These are phyloP conservation scores for Limonius californicus DNA, from an alignment of 1,140 invertebrate genomes.

Conservation along the genomic window DNA sequence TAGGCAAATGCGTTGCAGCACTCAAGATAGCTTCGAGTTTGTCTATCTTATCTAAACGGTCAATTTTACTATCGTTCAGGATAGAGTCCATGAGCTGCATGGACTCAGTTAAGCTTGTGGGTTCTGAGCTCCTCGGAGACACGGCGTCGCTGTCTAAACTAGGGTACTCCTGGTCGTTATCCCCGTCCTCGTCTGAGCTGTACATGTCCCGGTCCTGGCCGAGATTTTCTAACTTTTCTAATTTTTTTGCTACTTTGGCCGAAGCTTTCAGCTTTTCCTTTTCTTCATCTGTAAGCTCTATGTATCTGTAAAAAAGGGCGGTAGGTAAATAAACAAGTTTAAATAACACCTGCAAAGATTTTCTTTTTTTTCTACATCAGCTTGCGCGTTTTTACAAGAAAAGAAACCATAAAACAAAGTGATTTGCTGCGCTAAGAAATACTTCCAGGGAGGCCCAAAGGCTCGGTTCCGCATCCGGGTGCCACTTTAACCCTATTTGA, in stretches of 20 bases:
- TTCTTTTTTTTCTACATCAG: too few species aligned
- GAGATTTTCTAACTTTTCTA: slow-evolving; percentile 82
- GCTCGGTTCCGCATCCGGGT: too few species aligned
- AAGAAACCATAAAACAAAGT: too few species aligned
- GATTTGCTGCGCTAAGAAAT: too few species aligned
- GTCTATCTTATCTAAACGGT: slow-evolving; percentile 82
- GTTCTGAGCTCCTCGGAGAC: slow-evolving; percentile 66
- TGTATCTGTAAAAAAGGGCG: slow-evolving; percentile 61
- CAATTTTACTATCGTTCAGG: slow-evolving; percentile 76
- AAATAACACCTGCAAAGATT: too few species aligned
- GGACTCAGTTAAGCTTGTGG: slow-evolving; percentile 84
- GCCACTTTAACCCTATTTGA: too few species aligned
- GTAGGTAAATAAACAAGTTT: too few species aligned
- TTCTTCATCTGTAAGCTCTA: slow-evolving; percentile 90
- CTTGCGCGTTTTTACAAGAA: too few species aligned
- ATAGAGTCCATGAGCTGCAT: slow-evolving; percentile 88
- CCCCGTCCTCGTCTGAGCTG: slow-evolving; percentile 48
- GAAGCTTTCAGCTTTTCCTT: slow-evolving; percentile 89
- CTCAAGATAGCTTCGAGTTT: slow-evolving; percentile 79
- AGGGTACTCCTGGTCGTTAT: slow-evolving; percentile 69
- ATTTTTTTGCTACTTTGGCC: slow-evolving; percentile 87
- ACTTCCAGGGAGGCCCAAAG: too few species aligned
- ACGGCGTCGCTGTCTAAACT: slow-evolving; percentile 54
- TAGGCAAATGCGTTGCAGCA: slow-evolving; percentile 62
- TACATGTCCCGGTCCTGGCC: slow-evolving; percentile 57